phyloP scores from a whole-genome alignment of 2,113 vertebrate species.

The Odontesthes bonariensis region DNA sequence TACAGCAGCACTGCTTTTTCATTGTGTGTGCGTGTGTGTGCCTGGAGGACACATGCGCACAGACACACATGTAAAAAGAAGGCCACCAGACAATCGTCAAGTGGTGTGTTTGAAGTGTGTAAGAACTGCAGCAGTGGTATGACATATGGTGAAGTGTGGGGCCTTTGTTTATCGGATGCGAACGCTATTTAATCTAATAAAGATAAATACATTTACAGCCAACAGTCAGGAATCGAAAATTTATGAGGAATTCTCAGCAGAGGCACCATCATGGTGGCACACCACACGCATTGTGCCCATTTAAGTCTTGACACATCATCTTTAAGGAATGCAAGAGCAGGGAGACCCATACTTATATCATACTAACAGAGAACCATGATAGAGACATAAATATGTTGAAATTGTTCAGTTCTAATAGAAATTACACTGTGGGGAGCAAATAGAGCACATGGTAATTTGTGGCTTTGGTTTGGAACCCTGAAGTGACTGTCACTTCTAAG shows the following conservation, averaged over 20 bases:
- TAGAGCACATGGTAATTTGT: too few species aligned
- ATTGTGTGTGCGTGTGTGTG: slow-evolving; percentile 14
- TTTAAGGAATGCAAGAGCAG: slow-evolving; percentile 12
- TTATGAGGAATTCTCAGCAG: slow-evolving; percentile 22
- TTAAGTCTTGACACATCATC: slow-evolving; percentile 9
- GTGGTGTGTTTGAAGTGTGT: slow-evolving; percentile 25
- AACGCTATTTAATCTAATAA: slow-evolving; percentile 44
- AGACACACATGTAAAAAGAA: slow-evolving; percentile 2
- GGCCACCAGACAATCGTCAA: slow-evolving; percentile 22
- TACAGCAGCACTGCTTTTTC: slow-evolving; percentile 46
- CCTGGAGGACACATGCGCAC: background rate
- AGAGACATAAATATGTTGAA: too few species aligned
- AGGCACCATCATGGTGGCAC: background rate
- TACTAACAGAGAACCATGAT: too few species aligned
- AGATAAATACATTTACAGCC: slow-evolving; percentile 27
- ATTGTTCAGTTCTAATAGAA: too few species aligned
- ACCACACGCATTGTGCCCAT: slow-evolving; percentile 8
- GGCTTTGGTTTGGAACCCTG: too few species aligned
- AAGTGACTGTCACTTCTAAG: too few species aligned
- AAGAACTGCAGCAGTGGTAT: slow-evolving; percentile 38
- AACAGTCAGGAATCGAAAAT: slow-evolving; percentile 18
- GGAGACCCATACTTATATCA: background rate
- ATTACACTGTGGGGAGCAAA: too few species aligned
- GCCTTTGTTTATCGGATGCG: slow-evolving; percentile 38
- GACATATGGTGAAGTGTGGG: slow-evolving; percentile 20